These are phyloP conservation scores for Euglossa dilemma DNA, from an alignment of 1,140 invertebrate genomes.

Conservation along the genomic window DNA sequence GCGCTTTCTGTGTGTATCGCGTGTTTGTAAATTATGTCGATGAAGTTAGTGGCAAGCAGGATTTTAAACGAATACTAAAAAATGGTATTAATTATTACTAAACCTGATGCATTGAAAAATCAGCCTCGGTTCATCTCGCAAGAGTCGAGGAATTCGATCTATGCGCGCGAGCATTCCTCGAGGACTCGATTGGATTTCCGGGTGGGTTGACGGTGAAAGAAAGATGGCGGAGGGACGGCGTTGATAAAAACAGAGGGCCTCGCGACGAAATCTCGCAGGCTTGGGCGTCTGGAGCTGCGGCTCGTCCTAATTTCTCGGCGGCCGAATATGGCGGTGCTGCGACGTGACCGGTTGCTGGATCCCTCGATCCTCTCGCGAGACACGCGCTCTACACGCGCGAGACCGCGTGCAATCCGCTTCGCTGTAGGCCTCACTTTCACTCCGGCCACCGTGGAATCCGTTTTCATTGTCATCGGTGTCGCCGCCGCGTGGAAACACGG, in stretches of 20 bases:
- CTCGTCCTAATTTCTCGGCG: constrained; percentile 55
- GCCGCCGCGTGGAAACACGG: neutral
- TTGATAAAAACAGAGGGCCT: neutral
- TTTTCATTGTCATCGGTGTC: constrained; percentile 49
- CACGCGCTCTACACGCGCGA: constrained; percentile 38
- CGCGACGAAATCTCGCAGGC: constrained; percentile 1
- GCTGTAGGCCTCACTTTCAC: constrained; percentile 67
- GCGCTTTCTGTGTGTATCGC: too few species aligned
- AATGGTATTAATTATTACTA: too few species aligned
- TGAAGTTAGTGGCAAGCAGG: too few species aligned
- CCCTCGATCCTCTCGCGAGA: constrained; percentile 59
- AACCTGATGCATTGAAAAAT: neutral
- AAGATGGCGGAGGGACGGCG: neutral
- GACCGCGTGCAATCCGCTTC: constrained; percentile 52
- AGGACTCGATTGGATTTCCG: constrained; percentile 5
- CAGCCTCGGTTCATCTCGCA: neutral
- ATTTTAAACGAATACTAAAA: too few species aligned
- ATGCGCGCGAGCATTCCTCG: neutral
- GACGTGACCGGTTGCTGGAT: constrained; percentile 56
- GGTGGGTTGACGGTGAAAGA: neutral
- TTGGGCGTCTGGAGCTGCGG: neutral
- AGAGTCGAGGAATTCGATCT: neutral
- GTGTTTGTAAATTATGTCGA: too few species aligned
- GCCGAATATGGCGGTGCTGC: constrained; percentile 68
- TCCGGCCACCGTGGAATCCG: constrained; percentile 35